phyloP scores from a whole-genome alignment of 2,888 invertebrate species.

The Adela reaumurella region DNA sequence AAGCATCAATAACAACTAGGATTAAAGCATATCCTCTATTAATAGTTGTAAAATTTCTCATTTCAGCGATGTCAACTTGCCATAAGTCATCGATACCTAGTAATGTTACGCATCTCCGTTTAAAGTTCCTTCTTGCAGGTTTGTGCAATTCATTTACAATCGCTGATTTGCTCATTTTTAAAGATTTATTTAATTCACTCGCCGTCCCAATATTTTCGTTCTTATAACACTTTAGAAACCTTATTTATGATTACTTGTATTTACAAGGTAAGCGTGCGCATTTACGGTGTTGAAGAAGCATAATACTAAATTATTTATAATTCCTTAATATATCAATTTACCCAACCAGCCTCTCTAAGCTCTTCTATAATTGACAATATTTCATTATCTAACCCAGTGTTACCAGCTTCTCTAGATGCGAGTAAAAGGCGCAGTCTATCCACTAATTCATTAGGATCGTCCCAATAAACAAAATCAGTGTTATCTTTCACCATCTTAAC shows the following conservation, averaged over 20 bases:
- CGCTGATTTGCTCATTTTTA: slow-evolving; percentile 10
- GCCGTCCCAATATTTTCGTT: slow-evolving; percentile 2
- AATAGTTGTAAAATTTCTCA: slow-evolving; percentile 17
- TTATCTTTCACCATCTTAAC: slow-evolving; percentile 5
- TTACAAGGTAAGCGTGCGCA: not conserved
- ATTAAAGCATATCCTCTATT: slow-evolving; percentile 23
- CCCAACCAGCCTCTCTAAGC: slow-evolving; percentile 12
- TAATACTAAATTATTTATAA: not conserved
- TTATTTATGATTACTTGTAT: not conserved
- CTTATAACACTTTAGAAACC: not conserved
- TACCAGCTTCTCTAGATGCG: slow-evolving; percentile 17
- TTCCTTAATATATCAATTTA: slow-evolving; percentile 2
- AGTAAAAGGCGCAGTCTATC: slow-evolving; percentile 17
- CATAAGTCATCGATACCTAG: slow-evolving; percentile 28
- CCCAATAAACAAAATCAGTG: slow-evolving; percentile 14
- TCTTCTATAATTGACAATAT: slow-evolving; percentile 22
- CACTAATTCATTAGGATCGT: slow-evolving; percentile 19
- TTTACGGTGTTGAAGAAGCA: not conserved
- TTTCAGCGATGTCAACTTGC: slow-evolving; percentile 32
- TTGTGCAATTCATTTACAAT: slow-evolving; percentile 23
- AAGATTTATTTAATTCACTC: slow-evolving; percentile 14
- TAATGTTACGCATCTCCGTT: slow-evolving; percentile 19
- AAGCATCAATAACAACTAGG: slow-evolving; percentile 25
- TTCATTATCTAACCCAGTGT: slow-evolving; percentile 18
- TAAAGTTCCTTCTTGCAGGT: slow-evolving; percentile 23